Evolutionary conservation across 2,113 vertebrate genomes (phyloP), one percentile per base, ranked within the genome.

Genomic region (Phylloscopus trochiloides): DNA sequence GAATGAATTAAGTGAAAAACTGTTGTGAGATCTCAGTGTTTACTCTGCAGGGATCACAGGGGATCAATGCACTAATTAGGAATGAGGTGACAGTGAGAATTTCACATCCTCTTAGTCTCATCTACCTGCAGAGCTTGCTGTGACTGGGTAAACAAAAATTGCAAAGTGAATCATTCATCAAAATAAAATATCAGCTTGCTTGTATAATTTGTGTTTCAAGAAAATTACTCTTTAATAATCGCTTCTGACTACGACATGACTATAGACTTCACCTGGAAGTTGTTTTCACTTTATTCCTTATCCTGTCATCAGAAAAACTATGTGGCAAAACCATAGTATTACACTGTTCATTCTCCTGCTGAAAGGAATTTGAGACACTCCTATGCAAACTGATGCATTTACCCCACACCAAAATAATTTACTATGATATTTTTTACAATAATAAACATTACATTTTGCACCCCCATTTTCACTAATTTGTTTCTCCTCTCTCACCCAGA

Each of bases 11-110:
- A 65, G 65, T 42, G 31, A 63, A 67, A 84, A 96, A 68, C 12
- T 48, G 26, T 63, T 71, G 43, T 31, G 73, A 89, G 59, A 68
- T 75, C 62, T 36, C 18, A 48, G 18, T 57, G 36, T 68, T 95
- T 86, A 62, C 38, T 61, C 55, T 43, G 57, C 25, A 58, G 31
- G 25, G 71, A 66, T 75, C 72, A 67, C 52, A 77, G 0, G 6
- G 51, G 73, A 77, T 36, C 40, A 57, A 48, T 7, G 5, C n/a
- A 77, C 77, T 84, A 94, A 92, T 87, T 89, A 94, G 48, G 80
- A 89, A 71, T 40, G 28, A 93, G 31, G 22, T 36, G 55, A 84
- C 20, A 59, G 77, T 14, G 54, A 87, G 79, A 38, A 84, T 77
- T 86, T 74, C 63, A 79, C 65, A 70, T 34, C 34, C 40, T 86